Conservation (phyloP, 2,888 invertebrate genomes). For the Napeogenes sylphis region DNA sequence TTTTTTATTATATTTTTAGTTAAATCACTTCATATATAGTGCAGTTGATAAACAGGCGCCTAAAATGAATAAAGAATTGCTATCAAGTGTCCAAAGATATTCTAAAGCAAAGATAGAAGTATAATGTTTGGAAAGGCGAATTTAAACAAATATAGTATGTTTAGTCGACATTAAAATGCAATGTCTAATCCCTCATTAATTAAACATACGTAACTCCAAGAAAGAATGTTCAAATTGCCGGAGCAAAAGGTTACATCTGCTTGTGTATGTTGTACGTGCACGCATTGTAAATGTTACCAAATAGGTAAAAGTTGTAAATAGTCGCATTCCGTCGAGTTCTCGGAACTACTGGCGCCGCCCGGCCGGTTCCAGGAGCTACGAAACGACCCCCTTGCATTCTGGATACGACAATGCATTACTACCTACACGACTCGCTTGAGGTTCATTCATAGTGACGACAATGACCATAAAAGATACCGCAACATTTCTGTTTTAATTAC, state of each 20-base stretch:
- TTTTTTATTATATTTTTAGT: not conserved
- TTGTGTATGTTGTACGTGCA: conserved; percentile 53
- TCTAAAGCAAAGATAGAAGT: too few species aligned
- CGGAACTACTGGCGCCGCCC: conserved; percentile 65
- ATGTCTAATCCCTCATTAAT: conserved; percentile 3
- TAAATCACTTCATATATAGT: not conserved
- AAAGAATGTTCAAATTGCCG: conserved; percentile 40
- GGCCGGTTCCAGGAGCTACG: conserved; percentile 31
- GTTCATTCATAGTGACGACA: not conserved
- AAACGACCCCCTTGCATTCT: conserved; percentile 20
- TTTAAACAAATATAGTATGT: too few species aligned
- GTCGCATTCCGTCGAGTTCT: conserved; percentile 70
- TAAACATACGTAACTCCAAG: conserved; percentile 20
- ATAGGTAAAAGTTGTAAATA: conserved; percentile 76
- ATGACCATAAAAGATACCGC: too few species aligned
- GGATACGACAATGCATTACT: conserved; percentile 32
- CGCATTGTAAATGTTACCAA: conserved; percentile 69
- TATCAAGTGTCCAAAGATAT: too few species aligned
- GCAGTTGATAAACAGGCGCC: not conserved
- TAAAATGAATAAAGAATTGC: too few species aligned
- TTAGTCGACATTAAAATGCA: too few species aligned
- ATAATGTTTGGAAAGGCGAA: too few species aligned
- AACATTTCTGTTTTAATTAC: not conserved
- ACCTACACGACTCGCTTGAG: not conserved
- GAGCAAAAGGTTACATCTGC: conserved; percentile 53